These are phyloP conservation scores for Saturnia pavonia DNA, from an alignment of 2,888 invertebrate species.

Conservation along the genomic window DNA sequence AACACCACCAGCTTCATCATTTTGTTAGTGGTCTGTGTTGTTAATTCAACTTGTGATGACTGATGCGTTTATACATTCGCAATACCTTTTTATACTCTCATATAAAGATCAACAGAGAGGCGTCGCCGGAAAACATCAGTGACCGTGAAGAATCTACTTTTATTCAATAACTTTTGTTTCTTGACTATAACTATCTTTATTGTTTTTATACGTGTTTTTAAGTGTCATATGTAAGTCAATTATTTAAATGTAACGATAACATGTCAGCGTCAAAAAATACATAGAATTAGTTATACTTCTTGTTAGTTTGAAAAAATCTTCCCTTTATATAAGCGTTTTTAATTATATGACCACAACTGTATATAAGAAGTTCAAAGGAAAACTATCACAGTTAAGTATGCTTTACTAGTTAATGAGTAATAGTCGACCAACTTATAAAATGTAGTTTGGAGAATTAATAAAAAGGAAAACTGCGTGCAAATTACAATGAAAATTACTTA, in stretches of 20 bases:
- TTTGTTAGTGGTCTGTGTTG: constrained; percentile 74
- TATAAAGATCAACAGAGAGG: constrained; percentile 43
- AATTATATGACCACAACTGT: too few species aligned
- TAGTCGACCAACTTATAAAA: too few species aligned
- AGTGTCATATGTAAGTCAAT: constrained; percentile 5
- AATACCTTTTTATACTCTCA: constrained; percentile 33
- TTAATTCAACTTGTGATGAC: constrained; percentile 53
- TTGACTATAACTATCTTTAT: constrained; percentile 23
- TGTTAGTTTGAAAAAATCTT: too few species aligned
- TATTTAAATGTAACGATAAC: background rate
- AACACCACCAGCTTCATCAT: constrained; percentile 83
- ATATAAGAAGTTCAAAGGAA: too few species aligned
- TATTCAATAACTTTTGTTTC: constrained; percentile 30
- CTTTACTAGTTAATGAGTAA: too few species aligned
- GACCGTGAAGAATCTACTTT: constrained; percentile 67
- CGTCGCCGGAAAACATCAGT: constrained; percentile 56
- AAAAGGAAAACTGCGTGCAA: too few species aligned
- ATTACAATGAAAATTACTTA: too few species aligned
- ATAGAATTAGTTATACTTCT: too few species aligned
- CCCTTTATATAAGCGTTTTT: too few species aligned
- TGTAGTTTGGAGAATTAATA: too few species aligned
- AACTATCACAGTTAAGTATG: too few species aligned
- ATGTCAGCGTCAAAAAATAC: too few species aligned
- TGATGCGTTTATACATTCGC: constrained; percentile 46
- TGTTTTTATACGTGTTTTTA: constrained; percentile 20